phyloP scores from a whole-genome alignment of 2,888 invertebrate genomes.

The Mesopsocus fuscifrons region DNA sequence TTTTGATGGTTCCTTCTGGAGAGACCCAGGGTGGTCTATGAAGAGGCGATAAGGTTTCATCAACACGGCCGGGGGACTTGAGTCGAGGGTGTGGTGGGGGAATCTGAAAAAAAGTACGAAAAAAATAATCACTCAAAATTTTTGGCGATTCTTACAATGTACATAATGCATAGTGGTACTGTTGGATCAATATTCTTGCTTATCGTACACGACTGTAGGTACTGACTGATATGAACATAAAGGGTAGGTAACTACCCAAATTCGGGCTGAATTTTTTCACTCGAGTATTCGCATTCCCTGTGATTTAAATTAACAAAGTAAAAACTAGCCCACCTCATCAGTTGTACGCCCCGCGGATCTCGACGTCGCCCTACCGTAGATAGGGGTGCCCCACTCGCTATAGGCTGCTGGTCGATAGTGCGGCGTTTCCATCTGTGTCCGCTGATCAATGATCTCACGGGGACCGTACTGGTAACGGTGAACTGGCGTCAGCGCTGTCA shows the following conservation, averaged over 20 bases:
- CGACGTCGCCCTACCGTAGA: neutral
- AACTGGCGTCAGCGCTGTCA: neutral
- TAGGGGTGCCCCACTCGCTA: neutral
- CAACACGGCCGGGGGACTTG: no score
- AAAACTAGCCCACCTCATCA: neutral
- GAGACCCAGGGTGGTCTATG: neutral
- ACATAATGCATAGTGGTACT: no score
- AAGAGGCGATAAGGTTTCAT: neutral
- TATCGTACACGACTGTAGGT: no score
- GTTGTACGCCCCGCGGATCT: neutral
- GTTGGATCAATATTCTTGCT: no score
- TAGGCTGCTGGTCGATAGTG: slow-evolving; percentile 27
- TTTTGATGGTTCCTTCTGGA: neutral
- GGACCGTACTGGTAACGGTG: slow-evolving; percentile 5
- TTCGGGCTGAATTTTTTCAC: no score
- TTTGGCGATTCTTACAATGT: no score
- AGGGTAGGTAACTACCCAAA: no score
- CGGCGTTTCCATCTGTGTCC: slow-evolving; percentile 18
- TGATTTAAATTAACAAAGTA: no score
- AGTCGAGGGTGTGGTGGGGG: neutral
- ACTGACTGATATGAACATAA: no score
- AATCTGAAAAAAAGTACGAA: no score
- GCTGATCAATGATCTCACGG: slow-evolving; percentile 15
- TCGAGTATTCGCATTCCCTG: no score
- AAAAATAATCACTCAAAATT: no score